Evolutionary conservation across 2,113 vertebrate species (phyloP), one percentile per base, ranked within the genome.

Genomic region (Indri indri): DNA sequence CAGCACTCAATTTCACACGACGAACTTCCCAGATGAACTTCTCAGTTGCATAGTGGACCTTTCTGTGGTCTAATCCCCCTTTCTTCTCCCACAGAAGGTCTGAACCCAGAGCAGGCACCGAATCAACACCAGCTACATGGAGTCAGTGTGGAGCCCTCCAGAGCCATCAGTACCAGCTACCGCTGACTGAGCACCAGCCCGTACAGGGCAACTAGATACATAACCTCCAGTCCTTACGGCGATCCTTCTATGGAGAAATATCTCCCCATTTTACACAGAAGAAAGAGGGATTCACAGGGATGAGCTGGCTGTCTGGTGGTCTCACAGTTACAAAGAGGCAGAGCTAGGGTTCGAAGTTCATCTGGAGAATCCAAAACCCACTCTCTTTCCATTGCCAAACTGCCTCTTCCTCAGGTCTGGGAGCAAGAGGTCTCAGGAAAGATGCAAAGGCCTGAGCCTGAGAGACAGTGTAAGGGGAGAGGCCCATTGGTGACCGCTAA

Each of bases 391-490:
- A 74, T 25, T 42, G 74, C 37, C 85, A 57, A 81, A 17, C 13
- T 76, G 73, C 37, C 40, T 88, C 40, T 47, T 68, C n/a, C 61
- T 80, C 40, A 42, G 57, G 23, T 59, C 18, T 40, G 66, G 57
- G 40, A 14, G n/a, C 22, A 50, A 32, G 57, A 91, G 7, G 40
- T 52, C 65, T 65, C 79, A 40, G 70, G 59, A 34, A 96, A 40
- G 42, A 81, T 16, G 6, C 34, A 37, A 30, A 93, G 34, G 50
- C 40, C 57, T 17, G 22, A 76, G 27, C 45, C 45, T 34, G 8
- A 80, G 27, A 59, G 10, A 40, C 0, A 25, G 65, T 4, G 9
- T 0, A 9, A n/a, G 13, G 81, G n/a, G 50, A 52, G 0, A 0
- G 47, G 27, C 34, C 80, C 34, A 4, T 32, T 57, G 84, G 50